These are phyloP conservation scores for Myiopsitta monachus DNA, from an alignment of 2,113 vertebrate genomes.

Conservation along the genomic window DNA sequence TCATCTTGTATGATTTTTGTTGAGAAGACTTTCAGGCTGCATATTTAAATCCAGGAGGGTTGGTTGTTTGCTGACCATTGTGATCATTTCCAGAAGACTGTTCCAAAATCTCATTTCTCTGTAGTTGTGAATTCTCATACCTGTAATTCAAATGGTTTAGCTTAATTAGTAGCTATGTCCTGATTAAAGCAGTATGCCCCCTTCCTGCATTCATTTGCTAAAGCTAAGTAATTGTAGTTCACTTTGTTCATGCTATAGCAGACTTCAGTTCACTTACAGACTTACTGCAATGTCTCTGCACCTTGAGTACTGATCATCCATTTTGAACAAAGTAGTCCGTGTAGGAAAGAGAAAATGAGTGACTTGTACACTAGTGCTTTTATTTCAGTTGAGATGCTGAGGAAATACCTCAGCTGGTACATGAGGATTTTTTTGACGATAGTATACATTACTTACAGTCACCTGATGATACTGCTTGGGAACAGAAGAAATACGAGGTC, in stretches of 20 bases:
- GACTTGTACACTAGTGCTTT: not conserved
- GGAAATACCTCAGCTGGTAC: not conserved
- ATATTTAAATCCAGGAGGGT: not conserved
- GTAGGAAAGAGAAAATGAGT: not conserved
- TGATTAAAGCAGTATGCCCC: not conserved
- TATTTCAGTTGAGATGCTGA: not conserved
- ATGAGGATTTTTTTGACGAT: not conserved
- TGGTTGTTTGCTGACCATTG: not conserved
- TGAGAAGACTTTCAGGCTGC: not conserved
- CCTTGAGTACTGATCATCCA: not conserved
- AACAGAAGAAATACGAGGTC: not conserved
- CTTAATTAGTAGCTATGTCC: not conserved
- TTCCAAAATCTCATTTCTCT: not conserved
- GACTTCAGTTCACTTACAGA: not conserved
- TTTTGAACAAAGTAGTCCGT: not conserved
- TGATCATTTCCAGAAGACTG: not conserved
- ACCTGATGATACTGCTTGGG: not conserved
- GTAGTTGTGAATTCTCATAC: not conserved
- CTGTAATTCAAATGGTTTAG: not conserved
- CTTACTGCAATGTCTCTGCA: not conserved
- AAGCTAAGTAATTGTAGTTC: not conserved
- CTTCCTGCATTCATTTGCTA: not conserved
- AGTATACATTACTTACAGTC: not conserved
- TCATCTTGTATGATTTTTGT: not conserved
- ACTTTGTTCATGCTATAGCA: not conserved